Conservation (phyloP, 2,888 invertebrate genomes). For the Aleiodes alternator region DNA sequence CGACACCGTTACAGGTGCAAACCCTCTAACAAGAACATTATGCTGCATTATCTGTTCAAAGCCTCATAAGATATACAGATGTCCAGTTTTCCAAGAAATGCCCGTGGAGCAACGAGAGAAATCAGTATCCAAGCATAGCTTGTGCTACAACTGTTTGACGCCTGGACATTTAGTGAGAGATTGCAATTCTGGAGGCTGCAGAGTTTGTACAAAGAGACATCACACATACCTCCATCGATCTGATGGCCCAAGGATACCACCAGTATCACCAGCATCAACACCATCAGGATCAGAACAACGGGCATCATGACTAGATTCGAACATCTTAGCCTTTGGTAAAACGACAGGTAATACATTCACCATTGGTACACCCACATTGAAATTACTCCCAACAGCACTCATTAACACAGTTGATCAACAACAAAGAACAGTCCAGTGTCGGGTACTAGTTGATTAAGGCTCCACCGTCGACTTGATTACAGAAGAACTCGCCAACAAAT, state of each 20-base stretch:
- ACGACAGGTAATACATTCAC: too few relatives aligned
- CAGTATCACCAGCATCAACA: neutral
- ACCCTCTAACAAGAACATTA: neutral
- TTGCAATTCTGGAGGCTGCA: slow-evolving; percentile 33
- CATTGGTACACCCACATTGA: too few relatives aligned
- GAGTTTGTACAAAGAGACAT: slow-evolving; percentile 47
- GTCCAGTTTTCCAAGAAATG: slow-evolving; percentile 32
- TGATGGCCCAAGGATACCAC: neutral
- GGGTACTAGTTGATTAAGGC: neutral
- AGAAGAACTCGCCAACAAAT: neutral
- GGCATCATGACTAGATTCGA: neutral
- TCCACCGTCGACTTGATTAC: slow-evolving; percentile 14
- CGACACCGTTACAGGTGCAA: neutral
- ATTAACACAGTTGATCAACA: neutral
- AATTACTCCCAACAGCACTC: slow-evolving; percentile 12
- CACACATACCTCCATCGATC: slow-evolving; percentile 39
- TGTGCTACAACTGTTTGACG: slow-evolving; percentile 49
- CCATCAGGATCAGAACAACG: neutral
- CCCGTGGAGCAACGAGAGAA: slow-evolving; percentile 32
- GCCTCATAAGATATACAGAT: slow-evolving; percentile 32
- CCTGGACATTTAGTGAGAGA: slow-evolving; percentile 36
- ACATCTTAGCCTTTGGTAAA: neutral
- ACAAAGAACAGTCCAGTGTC: neutral
- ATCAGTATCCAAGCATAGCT: slow-evolving; percentile 3
- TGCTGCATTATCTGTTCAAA: neutral